phyloP scores from a whole-genome alignment of 2,113 vertebrate genomes.

The Noturus placidus region DNA sequence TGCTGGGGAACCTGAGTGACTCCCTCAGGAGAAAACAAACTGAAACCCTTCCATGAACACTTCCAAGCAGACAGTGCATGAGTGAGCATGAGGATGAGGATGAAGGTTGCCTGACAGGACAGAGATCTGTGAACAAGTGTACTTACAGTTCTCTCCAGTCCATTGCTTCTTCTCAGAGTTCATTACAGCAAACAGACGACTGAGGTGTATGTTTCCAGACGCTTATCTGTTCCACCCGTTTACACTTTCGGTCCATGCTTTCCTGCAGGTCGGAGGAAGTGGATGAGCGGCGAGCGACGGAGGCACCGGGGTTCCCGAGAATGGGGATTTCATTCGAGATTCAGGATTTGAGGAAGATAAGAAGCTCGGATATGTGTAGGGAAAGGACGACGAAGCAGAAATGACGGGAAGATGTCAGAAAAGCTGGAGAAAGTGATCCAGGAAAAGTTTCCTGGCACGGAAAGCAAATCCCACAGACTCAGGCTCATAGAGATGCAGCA shows the following conservation, averaged over 20 bases:
- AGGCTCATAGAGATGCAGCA: neutral
- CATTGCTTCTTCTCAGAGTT: conserved; percentile 63
- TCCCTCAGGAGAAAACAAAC: neutral
- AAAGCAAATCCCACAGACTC: conserved; percentile 12
- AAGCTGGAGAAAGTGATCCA: neutral
- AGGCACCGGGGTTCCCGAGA: neutral
- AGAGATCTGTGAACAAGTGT: conserved; percentile 11
- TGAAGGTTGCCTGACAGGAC: neutral
- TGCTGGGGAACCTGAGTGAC: neutral
- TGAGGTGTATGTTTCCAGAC: conserved; percentile 34
- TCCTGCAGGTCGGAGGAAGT: conserved; percentile 13
- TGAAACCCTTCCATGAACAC: neutral
- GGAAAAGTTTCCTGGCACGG: conserved; percentile 34
- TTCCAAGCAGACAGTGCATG: neutral
- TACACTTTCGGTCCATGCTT: conserved; percentile 31
- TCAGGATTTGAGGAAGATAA: neutral
- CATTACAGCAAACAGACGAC: conserved; percentile 43
- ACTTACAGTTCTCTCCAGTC: conserved; percentile 72
- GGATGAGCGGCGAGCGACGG: neutral
- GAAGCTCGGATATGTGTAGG: neutral
- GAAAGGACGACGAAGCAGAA: neutral
- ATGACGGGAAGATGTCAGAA: neutral
- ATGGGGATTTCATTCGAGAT: conserved; percentile 37
- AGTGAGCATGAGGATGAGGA: neutral
- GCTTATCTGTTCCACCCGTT: conserved; percentile 41